Base-by-base conservation (phyloP, 2,113 vertebrate species). In the Nipponia nippon region DNA sequence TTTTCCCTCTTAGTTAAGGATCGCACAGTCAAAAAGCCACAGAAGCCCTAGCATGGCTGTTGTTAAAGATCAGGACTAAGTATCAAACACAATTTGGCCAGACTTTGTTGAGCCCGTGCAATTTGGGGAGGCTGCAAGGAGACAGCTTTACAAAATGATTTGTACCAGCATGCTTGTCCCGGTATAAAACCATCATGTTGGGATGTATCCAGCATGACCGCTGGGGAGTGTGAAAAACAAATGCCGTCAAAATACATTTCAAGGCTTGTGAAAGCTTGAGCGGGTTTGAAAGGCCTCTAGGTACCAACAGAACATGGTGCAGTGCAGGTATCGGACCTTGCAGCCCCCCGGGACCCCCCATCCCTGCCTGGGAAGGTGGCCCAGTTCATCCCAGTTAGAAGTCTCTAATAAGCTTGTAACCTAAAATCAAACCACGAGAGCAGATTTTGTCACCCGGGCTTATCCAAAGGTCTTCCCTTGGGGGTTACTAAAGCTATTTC, bases 291-390 rank as follows among this genome's bases (percentile, higher is more conserved):
- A 72, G 15, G 10, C 17, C 53, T 69, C 27, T 36, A 26, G 62
- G 58, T 90, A 52, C 40, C n/a, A 67, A 13, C 6, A 65, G 62
- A 47, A 26, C 47, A 67, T 0, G 11, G 25, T 25, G 38, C 29
- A 86, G 26, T 2, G 2, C 40, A 73, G 49, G 23, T 36, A 46
- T 23, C 3, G 5, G 44, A 32, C 29, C 12, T 67, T 11, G 5
- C 32, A 81, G 44, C 1, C 5, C 40, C 19, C 21, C 0, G 18
- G 1, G n/a, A n/a, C 1, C 10, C 17, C 16, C 47, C 34, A 32
- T 29, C 18, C n/a, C 49, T 78, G 14, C 38, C 42, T 34, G 32
- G 26, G 36, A 87, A 87, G 3, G 22, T 49, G 26, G 4, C 30
- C 11, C 52, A 49, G 22, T 71, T 72, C 19, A 30, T 62, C 53